These are phyloP conservation scores for Cephus rjabovi DNA, from an alignment of 2,888 invertebrate species.

Conservation along the genomic window DNA sequence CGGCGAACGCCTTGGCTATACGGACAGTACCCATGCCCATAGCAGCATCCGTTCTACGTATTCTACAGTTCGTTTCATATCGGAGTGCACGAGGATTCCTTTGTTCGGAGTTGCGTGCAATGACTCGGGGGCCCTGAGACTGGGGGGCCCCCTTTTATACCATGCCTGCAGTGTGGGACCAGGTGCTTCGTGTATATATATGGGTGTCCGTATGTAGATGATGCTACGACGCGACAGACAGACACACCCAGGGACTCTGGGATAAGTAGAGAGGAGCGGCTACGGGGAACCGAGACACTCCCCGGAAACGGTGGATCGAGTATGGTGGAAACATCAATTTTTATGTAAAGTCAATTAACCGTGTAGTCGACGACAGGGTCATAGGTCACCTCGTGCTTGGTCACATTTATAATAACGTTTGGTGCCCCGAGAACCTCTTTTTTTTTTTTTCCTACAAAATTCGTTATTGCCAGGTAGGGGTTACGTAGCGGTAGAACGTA, in stretches of 20 bases:
- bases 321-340: background rate
- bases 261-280: conserved; percentile 6
- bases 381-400: background rate
- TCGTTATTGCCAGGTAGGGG: background rate
- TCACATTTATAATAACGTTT: background rate
- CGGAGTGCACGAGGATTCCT: conserved; percentile 13
- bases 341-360: background rate
- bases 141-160: background rate
- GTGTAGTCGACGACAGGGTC: background rate
- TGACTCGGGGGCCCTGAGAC: conserved; percentile 23
- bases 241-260: background rate
- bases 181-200: background rate
- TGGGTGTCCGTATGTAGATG: background rate
- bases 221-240: background rate
- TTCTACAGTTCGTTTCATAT: conserved; percentile 23
- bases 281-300: conserved; percentile 31
- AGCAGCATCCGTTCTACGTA: conserved; percentile 27
- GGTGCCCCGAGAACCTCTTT: background rate
- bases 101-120: conserved; percentile 28
- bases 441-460: background rate
- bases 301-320: conserved; percentile 22
- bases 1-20: background rate
- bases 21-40: conserved; percentile 11
- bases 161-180: background rate
- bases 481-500: background rate